These are phyloP conservation scores for Dysdera silvatica DNA, from an alignment of 1,140 invertebrate genomes.

Conservation along the genomic window DNA sequence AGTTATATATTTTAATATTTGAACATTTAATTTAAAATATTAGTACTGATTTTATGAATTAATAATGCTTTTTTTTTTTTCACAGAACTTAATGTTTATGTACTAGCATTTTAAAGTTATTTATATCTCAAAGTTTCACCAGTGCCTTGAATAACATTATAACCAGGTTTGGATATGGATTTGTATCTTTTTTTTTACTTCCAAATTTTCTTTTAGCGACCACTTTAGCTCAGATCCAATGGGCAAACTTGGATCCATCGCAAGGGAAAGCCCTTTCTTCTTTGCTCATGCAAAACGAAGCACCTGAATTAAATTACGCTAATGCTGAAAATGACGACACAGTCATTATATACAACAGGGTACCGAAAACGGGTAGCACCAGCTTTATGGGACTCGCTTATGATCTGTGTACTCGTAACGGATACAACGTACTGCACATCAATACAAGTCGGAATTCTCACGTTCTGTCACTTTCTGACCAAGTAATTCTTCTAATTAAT, in stretches of 20 bases:
- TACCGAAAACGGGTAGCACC: conserved; percentile 98
- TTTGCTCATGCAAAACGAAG: conserved; percentile 2
- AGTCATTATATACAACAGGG: conserved; percentile 88
- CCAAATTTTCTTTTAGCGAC: background rate
- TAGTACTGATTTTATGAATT: background rate
- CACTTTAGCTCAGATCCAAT: conserved; percentile 13
- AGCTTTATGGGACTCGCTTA: conserved; percentile 96
- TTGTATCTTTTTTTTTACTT: background rate
- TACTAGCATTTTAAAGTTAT: background rate
- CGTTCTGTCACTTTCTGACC: conserved; percentile 82
- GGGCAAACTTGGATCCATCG: conserved; percentile 8
- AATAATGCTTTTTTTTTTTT: background rate
- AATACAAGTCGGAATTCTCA: conserved; percentile 94
- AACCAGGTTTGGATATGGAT: background rate
- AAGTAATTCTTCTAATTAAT: conserved; percentile 51
- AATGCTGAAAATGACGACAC: conserved; percentile 48
- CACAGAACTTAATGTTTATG: background rate
- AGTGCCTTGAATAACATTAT: too few relatives aligned
- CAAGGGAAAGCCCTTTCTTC: conserved; percentile 13
- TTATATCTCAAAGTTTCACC: background rate
- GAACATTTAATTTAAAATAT: background rate
- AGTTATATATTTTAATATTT: background rate
- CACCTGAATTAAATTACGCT: background rate
- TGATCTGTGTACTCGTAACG: conserved; percentile 85
- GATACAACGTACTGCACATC: conserved; percentile 89